Base-by-base conservation (phyloP, 2,797 vertebrate species). In the Lepidocolaptes lacrymiger region DNA sequence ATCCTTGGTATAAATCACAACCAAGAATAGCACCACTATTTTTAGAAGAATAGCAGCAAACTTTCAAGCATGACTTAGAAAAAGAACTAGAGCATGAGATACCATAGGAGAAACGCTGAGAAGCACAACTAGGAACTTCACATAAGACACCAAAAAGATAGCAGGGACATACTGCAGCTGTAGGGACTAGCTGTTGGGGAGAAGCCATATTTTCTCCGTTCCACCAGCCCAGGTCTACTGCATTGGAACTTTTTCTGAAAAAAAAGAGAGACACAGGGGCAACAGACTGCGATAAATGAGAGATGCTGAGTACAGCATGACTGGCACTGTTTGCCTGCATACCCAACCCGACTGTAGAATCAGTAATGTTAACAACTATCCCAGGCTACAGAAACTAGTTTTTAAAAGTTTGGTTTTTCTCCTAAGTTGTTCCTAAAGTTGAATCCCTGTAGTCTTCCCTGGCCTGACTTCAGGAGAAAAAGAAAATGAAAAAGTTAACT, bases 31-130 rank as follows among this genome's bases (percentile, higher is more conserved):
- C 39, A 73, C 44, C 41, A 49, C 51, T 88, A 63, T 84, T 66
- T 78, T 92, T 89, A 64, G 73, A 93, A 82, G 17, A 74, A 26
- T 17, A 69, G 44, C 55, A 94, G 32, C 36, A 77, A 79, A 62
- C 28, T 37, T 51, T 73, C 37, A 82, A 79, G n/a, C n/a, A 49
- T 18, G 27, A 68, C 55, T 79, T 3, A 77, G n/a, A 43, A 74
- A 85, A 82, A 67, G 12, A 88, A 75, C 37, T 23, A 19, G 58
- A 91, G 37, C 77, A 76, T 5, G 30, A 90, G 71, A 63, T 10
- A 54, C 19, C 32, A 26, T 1, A 52, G 52, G 27, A 94, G 69
- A 73, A 93, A 56, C 8, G 17, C 46, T 6, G 14, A 66, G 46
- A 86, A 91, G 49, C 85, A 16, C 51, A 93, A 73, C 7, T 10